Evolutionary conservation across 2,113 vertebrate species (phyloP), one percentile per base, ranked within the genome.

Genomic region (Xiphophorus maculatus): DNA sequence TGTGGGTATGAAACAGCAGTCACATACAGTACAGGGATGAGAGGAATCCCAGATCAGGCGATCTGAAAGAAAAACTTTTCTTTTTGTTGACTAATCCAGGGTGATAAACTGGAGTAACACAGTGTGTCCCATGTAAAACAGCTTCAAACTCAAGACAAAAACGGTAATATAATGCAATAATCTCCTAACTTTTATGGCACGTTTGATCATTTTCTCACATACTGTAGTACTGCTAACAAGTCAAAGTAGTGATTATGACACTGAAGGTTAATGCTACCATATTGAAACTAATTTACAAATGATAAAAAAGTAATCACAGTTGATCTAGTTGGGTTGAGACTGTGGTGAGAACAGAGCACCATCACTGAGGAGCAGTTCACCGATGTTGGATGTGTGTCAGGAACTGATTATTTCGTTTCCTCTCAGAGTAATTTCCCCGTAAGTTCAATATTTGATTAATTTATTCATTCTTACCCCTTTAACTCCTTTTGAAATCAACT

Each of bases 111-210:
- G 32, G 69, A 84, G 66, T 28, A 63, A 64, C 82, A 77, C 78
- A 81, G 66, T 75, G 72, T 11, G 54, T 33, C 61, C 67, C 22
- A 63, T 22, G 60, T 33, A 33, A 63, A 63, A 73, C 12, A 12
- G 27, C 30, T 60, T 32, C 25, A 15, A 48, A 1, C 48, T 27
- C 32, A 13, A 44, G 40, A 48, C 63, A 67, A 81, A 82, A 62
- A 28, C 44, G 8, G 48, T 2, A 1, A 37, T 48, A 40, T 37
- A 69, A 67, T 58, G 71, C 76, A 66, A 84, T 74, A 77, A 83
- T 69, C 64, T 65, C 69, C 81, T 68, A 51, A 84, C 66, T 66
- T 66, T 79, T 86, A 88, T 91, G 91, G 91, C 91, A 92, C 91
- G 63, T 77, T 84, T 65, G 13, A 80, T 67, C 51, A 25, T 64